Conservation (phyloP, 2,113 vertebrate genomes). For the Cygnus atratus region DNA sequence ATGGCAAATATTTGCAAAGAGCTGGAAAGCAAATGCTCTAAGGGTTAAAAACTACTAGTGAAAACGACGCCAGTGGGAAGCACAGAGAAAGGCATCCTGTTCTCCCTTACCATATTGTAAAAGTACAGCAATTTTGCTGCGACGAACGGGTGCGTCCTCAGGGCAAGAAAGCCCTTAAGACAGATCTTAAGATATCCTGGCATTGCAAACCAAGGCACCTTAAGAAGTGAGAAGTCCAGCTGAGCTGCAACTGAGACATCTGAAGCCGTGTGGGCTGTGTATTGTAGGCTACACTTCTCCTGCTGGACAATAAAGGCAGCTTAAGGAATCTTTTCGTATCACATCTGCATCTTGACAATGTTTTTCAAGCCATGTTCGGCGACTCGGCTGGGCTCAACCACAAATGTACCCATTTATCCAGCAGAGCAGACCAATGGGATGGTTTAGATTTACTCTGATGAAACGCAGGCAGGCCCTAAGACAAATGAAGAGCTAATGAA, state of each 20-base stretch:
- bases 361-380: neutral
- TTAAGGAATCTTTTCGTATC: neutral
- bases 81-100: neutral
- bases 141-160: neutral
- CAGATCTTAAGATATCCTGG: neutral
- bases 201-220: neutral
- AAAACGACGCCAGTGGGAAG: neutral
- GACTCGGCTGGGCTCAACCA: neutral
- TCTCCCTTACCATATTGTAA: neutral
- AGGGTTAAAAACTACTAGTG: neutral
- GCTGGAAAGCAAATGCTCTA: neutral
- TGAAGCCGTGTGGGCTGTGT: neutral
- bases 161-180: neutral
- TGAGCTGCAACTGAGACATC: neutral
- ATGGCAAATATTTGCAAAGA: neutral
- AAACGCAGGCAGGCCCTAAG: neutral
- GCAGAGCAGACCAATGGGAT: neutral
- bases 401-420: neutral
- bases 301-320: neutral
- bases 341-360: constrained; percentile 21
- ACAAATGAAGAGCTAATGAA: neutral
- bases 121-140: neutral
- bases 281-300: neutral
- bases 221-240: neutral
- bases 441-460: constrained; percentile 25